Conservation (phyloP, 2,888 invertebrate genomes). For the Sesia bembeciformis region DNA sequence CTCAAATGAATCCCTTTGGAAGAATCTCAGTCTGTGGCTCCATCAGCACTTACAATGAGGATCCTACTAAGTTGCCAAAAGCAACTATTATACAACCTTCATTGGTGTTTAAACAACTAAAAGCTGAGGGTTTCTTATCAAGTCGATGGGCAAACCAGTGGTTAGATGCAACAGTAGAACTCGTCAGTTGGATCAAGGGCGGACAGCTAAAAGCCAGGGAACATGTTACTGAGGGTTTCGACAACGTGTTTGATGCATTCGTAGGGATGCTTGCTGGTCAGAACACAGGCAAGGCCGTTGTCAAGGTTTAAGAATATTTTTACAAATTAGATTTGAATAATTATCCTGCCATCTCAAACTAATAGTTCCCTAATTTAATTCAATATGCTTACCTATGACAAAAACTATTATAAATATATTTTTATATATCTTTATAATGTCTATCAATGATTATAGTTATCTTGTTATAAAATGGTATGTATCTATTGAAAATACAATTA, state of each 20-base stretch:
- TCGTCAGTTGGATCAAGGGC: slow-evolving; percentile 75
- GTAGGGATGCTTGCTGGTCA: slow-evolving; percentile 76
- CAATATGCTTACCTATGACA: too few relatives aligned
- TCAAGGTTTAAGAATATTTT: slow-evolving; percentile 58
- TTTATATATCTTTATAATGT: too few relatives aligned
- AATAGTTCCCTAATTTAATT: too few relatives aligned
- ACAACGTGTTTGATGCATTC: slow-evolving; percentile 80
- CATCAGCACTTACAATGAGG: slow-evolving; percentile 46
- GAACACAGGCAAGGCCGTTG: slow-evolving; percentile 80
- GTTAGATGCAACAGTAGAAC: slow-evolving; percentile 73
- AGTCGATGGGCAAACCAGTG: slow-evolving; percentile 70
- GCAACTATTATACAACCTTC: slow-evolving; percentile 66
- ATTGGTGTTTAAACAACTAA: slow-evolving; percentile 73
- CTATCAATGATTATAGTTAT: too few relatives aligned
- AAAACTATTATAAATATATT: too few relatives aligned
- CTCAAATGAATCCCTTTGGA: slow-evolving; percentile 70
- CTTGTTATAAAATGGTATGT: too few relatives aligned
- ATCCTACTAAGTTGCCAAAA: slow-evolving; percentile 25
- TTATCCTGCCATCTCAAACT: too few relatives aligned
- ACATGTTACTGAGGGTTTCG: slow-evolving; percentile 80
- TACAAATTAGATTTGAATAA: too few relatives aligned
- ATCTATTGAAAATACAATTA: too few relatives aligned
- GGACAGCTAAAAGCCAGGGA: slow-evolving; percentile 79
- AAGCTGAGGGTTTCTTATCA: slow-evolving; percentile 76
- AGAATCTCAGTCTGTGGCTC: slow-evolving; percentile 36